Conservation (phyloP, 1,140 invertebrate genomes). For the Meloidogyne hapla region DNA sequence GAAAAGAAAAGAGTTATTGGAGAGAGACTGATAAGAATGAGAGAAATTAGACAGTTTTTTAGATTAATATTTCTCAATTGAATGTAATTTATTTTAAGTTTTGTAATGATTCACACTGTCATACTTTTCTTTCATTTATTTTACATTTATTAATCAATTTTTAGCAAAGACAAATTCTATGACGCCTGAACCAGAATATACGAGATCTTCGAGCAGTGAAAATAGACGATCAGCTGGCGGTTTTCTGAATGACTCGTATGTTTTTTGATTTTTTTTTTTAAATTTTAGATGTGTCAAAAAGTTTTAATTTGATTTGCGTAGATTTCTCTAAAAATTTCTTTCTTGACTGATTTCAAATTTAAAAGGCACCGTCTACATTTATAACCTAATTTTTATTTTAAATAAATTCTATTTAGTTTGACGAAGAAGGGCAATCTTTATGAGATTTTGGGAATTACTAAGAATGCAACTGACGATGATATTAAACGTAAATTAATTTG, state of each 20-base stretch:
- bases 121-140: not conserved
- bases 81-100: not conserved
- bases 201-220: not conserved
- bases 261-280: too few species aligned
- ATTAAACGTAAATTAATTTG: conserved; percentile 73
- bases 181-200: not conserved
- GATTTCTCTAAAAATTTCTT: too few species aligned
- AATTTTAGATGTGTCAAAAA: too few species aligned
- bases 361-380: too few species aligned
- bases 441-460: conserved; percentile 79
- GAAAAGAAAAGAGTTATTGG: too few species aligned
- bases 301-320: too few species aligned
- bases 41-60: too few species aligned
- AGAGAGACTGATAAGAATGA: too few species aligned
- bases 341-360: too few species aligned
- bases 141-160: not conserved
- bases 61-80: too few species aligned
- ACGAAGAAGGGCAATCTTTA: conserved; percentile 68
- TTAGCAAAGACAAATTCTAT: not conserved
- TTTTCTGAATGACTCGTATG: not conserved
- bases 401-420: conserved; percentile 5
- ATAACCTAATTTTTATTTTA: not conserved
- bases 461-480: conserved; percentile 84
- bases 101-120: not conserved
- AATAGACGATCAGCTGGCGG: not conserved